phyloP scores from a whole-genome alignment of 2,797 vertebrate species.

The Sebastes trivittatus region DNA sequence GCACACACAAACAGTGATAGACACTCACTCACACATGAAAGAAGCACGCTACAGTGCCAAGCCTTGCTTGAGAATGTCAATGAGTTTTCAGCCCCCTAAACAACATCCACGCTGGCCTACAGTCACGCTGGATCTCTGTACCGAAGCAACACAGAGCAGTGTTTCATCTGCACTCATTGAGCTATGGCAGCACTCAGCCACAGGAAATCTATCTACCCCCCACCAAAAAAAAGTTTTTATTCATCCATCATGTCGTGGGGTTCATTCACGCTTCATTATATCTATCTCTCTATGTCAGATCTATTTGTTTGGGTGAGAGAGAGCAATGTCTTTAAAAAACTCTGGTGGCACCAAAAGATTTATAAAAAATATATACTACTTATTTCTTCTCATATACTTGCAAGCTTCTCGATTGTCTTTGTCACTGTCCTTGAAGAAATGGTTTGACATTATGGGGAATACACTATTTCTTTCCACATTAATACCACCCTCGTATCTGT shows the following conservation, averaged over 20 bases:
- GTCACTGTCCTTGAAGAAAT: neutral
- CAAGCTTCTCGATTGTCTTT: neutral
- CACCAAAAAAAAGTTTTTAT: slow-evolving; percentile 39
- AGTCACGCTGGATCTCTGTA: slow-evolving; percentile 31
- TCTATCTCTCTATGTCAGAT: neutral
- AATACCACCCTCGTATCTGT: neutral
- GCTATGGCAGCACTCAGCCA: slow-evolving; percentile 46
- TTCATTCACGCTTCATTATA: slow-evolving; percentile 30
- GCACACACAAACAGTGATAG: slow-evolving; percentile 20
- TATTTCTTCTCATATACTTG: neutral
- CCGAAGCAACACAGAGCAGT: slow-evolving; percentile 23
- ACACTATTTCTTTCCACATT: neutral
- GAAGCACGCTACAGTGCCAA: slow-evolving; percentile 17
- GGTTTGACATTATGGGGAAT: neutral
- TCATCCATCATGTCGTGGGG: slow-evolving; percentile 35
- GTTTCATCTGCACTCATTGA: slow-evolving; percentile 55
- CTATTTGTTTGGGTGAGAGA: neutral
- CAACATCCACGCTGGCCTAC: slow-evolving; percentile 28
- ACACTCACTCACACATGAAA: slow-evolving; percentile 50
- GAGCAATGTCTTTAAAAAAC: neutral
- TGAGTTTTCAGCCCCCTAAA: slow-evolving; percentile 47
- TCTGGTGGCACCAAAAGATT: neutral
- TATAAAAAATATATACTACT: neutral
- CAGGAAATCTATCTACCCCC: slow-evolving; percentile 31
- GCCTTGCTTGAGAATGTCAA: slow-evolving; percentile 58